Evolutionary conservation across 2,113 vertebrate species (phyloP).

Genomic region (Macroglossus sobrinus): DNA sequence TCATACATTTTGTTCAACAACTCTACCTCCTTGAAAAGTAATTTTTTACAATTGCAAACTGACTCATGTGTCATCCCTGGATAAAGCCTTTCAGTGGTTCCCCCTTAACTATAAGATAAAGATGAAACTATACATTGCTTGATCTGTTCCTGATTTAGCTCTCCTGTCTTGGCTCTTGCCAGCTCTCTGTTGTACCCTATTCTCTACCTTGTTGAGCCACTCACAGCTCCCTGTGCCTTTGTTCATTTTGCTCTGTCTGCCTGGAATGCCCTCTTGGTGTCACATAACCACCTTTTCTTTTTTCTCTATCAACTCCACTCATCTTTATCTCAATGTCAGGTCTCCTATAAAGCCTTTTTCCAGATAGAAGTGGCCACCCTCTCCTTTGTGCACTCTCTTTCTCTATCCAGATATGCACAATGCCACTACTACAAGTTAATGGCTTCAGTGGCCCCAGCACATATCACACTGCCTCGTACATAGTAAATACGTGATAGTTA

Average conservation of each 20-base stretch:
- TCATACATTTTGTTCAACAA: neutral
- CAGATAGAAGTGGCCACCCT: neutral
- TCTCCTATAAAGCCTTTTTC: neutral
- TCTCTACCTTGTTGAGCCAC: neutral
- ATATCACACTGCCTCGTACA: neutral
- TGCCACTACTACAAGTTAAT: neutral
- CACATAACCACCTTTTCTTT: neutral
- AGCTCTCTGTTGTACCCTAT: neutral
- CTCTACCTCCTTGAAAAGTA: neutral
- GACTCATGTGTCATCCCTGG: neutral
- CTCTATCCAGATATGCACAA: neutral
- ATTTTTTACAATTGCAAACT: neutral
- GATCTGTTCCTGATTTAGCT: neutral
- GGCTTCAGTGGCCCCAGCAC: neutral
- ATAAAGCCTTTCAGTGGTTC: neutral
- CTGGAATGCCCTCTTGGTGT: neutral
- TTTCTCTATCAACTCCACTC: neutral
- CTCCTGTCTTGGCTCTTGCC: neutral
- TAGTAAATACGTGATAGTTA: neutral
- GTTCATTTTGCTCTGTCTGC: neutral
- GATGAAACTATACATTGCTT: neutral
- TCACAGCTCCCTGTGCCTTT: neutral
- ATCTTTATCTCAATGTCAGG: neutral
- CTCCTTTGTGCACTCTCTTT: neutral
- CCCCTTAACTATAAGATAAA: neutral